These are phyloP conservation scores for Sparus aurata DNA, from an alignment of 2,797 vertebrate genomes.

Conservation along the genomic window DNA sequence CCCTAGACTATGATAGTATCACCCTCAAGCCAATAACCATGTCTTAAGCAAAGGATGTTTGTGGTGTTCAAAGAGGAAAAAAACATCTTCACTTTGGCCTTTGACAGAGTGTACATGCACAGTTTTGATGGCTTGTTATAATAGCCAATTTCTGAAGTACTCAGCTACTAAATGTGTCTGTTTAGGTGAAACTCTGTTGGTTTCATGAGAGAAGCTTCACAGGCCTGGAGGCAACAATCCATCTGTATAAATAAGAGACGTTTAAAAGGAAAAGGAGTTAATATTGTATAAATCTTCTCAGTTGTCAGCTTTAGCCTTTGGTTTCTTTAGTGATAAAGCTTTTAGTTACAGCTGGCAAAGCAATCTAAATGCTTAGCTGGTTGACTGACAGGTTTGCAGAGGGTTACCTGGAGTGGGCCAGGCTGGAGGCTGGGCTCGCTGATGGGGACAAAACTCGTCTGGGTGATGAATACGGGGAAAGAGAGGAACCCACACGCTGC, in stretches of 20 bases:
- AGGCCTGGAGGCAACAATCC: neutral
- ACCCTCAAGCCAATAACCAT: neutral
- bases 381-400: constrained; percentile 15
- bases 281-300: constrained; percentile 1
- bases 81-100: constrained; percentile 1
- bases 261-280: neutral
- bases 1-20: neutral
- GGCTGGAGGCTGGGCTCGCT: constrained; percentile 93
- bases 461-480: constrained; percentile 89
- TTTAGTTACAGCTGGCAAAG: neutral
- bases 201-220: neutral
- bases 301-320: neutral
- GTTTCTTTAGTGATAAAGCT: neutral
- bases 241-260: constrained; percentile 1
- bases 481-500: constrained; percentile 86
- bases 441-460: constrained; percentile 89
- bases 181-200: neutral
- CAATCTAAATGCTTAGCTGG: neutral
- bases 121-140: constrained; percentile 24
- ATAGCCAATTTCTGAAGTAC: neutral
- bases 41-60: neutral
- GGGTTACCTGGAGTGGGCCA: constrained; percentile 90
- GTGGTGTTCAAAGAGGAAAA: neutral
- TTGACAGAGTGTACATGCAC: neutral
- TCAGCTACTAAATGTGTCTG: neutral